A percentile compares a stretch with the other conserved stretches of the same genome.
phyloP scores from a whole-genome alignment of 1,140 invertebrate genomes.

The Apis mellifera region Amel_HAv3.1 CM009939.2:10952001-10952500 shows the following conservation, averaged over 20 bases:
- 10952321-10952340: too few relatives aligned
- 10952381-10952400: slow-evolving; percentile 47
- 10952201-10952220: neutral
- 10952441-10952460: slow-evolving; percentile 47
- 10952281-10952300: neutral
- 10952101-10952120: neutral
- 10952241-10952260: neutral
- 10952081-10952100: neutral
- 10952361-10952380: slow-evolving; percentile 54
- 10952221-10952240: neutral
- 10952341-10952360: slow-evolving; percentile 33
- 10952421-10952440: slow-evolving; percentile 44
- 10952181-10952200: neutral
- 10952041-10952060: neutral
- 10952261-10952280: neutral
- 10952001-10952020: neutral
- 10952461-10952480: slow-evolving; percentile 1
- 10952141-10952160: too few relatives aligned
- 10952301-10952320: neutral
- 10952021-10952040: neutral
- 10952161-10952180: neutral
- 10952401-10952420: slow-evolving; percentile 54
- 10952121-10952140: neutral
- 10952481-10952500: slow-evolving; percentile 25
- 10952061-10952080: neutral